A percentile compares a stretch with the other conserved stretches of the same genome.
Evolutionary conservation across 1,140 invertebrate genomes (phyloP).

Genomic region (Tenebrio molitor): DNA sequence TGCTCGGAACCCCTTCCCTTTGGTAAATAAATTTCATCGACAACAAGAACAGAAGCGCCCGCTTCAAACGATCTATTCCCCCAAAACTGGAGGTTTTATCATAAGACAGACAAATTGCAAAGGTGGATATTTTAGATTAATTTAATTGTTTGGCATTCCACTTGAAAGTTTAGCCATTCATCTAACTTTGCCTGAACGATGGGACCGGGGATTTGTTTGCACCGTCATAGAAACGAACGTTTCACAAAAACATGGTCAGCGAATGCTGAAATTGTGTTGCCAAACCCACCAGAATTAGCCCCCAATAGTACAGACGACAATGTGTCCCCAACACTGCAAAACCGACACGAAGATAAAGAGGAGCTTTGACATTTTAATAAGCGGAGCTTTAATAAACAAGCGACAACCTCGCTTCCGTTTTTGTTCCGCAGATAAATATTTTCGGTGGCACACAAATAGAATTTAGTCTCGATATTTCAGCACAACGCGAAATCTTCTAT

Average conservation of each 20-base stretch:
- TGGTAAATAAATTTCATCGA: conserved; percentile 17
- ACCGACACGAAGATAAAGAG: background rate
- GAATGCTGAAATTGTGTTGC: background rate
- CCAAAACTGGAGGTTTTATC: conserved; percentile 19
- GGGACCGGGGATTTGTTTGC: background rate
- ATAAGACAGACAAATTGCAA: conserved; percentile 31
- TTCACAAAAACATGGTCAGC: background rate
- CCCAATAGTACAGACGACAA: background rate
- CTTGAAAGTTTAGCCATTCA: conserved; percentile 22
- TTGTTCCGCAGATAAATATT: too few relatives aligned
- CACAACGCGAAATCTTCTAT: background rate
- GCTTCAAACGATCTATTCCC: conserved; percentile 2
- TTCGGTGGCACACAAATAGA: background rate
- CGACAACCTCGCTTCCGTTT: too few relatives aligned
- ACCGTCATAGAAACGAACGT: conserved; percentile 8
- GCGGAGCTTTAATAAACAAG: background rate
- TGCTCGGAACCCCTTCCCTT: background rate
- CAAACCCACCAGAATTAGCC: background rate
- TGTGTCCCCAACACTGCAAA: background rate
- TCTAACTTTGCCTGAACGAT: conserved; percentile 24
- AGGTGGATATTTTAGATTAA: conserved; percentile 36
- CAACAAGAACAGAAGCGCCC: background rate
- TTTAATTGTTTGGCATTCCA: conserved; percentile 31
- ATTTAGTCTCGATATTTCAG: background rate
- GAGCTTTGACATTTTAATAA: conserved; percentile 22